phyloP scores from a whole-genome alignment of 1,140 invertebrate genomes.

The Lineus longissimus region DNA sequence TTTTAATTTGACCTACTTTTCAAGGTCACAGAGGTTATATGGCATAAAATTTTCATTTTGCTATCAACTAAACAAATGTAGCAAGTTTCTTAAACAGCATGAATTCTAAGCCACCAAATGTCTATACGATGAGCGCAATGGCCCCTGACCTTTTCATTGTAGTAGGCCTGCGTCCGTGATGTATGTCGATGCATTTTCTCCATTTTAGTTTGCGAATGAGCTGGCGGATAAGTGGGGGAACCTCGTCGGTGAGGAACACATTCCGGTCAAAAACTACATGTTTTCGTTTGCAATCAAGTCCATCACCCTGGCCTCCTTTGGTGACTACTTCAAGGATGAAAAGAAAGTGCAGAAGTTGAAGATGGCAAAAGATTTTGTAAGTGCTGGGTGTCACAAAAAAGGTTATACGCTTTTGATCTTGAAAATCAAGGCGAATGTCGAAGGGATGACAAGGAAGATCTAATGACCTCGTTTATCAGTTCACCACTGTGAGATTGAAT shows the following conservation, averaged over 20 bases:
- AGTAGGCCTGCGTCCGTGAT: conserved; percentile 3
- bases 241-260: conserved; percentile 30
- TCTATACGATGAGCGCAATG: too few relatives aligned
- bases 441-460: too few relatives aligned
- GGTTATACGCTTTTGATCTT: not conserved
- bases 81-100: too few relatives aligned
- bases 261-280: conserved; percentile 40
- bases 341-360: conserved; percentile 31
- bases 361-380: conserved; percentile 34
- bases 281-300: conserved; percentile 32
- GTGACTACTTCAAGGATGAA: conserved; percentile 31
- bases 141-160: conserved; percentile 12
- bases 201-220: conserved; percentile 29
- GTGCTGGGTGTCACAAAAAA: not conserved
- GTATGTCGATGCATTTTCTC: conserved; percentile 11
- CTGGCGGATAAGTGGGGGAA: conserved; percentile 28
- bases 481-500: too few relatives aligned
- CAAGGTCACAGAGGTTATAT: too few relatives aligned
- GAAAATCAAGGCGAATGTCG: too few relatives aligned
- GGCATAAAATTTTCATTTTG: too few relatives aligned
- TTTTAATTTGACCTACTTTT: too few relatives aligned
- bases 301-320: conserved; percentile 24
- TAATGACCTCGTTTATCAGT: too few relatives aligned
- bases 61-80: too few relatives aligned
- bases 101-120: too few relatives aligned